These are phyloP conservation scores for Paracyclopina nana DNA, from an alignment of 1,140 invertebrate genomes.

Conservation along the genomic window DNA sequence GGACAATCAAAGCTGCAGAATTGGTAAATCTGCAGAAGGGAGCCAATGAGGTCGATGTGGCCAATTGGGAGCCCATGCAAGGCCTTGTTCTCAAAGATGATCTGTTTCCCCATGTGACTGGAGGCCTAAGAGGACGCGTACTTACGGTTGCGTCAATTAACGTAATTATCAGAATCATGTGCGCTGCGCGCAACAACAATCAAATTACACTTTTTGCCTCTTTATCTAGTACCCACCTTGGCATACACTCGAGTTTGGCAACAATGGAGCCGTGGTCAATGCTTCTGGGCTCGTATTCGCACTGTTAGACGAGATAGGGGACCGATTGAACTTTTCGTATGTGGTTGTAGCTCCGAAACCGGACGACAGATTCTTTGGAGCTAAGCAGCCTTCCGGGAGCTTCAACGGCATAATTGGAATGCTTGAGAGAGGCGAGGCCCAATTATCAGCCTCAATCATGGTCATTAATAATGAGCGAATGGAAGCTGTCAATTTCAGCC, in stretches of 20 bases:
- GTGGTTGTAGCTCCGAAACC: constrained; percentile 19
- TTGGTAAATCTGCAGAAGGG: constrained; percentile 36
- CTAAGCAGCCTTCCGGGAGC: constrained; percentile 11
- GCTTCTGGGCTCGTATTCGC: constrained; percentile 54
- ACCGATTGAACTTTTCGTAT: constrained; percentile 56
- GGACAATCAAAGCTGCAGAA: constrained; percentile 42
- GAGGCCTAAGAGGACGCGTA: constrained; percentile 51
- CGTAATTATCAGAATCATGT: neutral
- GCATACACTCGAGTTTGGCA: constrained; percentile 42
- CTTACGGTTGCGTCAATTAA: constrained; percentile 24
- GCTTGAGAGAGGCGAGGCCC: constrained; percentile 28
- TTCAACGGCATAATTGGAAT: constrained; percentile 24
- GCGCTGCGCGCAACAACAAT: neutral
- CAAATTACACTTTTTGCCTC: constrained; percentile 10
- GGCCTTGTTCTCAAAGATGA: constrained; percentile 43
- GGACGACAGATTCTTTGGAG: constrained; percentile 16
- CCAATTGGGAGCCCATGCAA: constrained; percentile 45
- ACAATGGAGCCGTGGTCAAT: constrained; percentile 32
- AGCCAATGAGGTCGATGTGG: constrained; percentile 37
- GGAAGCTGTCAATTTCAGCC: constrained; percentile 50
- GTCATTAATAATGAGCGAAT: constrained; percentile 39
- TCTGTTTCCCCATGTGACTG: constrained; percentile 51
- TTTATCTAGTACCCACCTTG: constrained; percentile 53
- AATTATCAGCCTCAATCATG: constrained; percentile 48
- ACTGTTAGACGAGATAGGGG: constrained; percentile 49